phyloP scores from a whole-genome alignment of 2,113 vertebrate species.

The Scortum barcoo region DNA sequence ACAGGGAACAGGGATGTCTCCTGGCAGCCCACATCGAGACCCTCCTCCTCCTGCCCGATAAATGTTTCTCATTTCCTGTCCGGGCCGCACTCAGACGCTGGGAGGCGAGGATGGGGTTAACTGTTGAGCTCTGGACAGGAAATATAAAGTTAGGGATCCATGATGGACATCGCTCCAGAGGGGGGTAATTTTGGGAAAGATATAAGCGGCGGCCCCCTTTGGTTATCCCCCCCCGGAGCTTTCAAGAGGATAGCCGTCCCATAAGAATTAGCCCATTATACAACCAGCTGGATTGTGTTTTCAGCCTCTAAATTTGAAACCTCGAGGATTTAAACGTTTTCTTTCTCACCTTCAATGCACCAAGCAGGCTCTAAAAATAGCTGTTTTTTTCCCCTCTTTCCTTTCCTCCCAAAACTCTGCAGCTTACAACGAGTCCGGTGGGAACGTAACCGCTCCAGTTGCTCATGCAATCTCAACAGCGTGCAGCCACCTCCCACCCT shows the following conservation, averaged over 20 bases:
- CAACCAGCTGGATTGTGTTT: conserved; percentile 46
- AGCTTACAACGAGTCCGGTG: conserved; percentile 45
- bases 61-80: conserved; percentile 80
- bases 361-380: conserved; percentile 71
- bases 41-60: conserved; percentile 68
- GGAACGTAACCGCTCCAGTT: conserved; percentile 56
- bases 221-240: background rate
- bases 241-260: conserved; percentile 7
- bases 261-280: conserved; percentile 39
- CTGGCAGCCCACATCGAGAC: conserved; percentile 59
- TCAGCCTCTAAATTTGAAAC: conserved; percentile 34
- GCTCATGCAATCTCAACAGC: conserved; percentile 53
- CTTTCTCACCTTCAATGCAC: conserved; percentile 42
- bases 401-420: conserved; percentile 52
- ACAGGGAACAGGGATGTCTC: conserved; percentile 75
- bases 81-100: conserved; percentile 18
- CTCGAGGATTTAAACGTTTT: conserved; percentile 5
- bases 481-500: conserved; percentile 64
- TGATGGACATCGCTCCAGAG: conserved; percentile 23
- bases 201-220: background rate
- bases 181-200: conserved; percentile 21
- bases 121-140: conserved; percentile 44
- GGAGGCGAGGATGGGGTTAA: conserved; percentile 36
- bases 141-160: conserved; percentile 46
- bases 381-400: conserved; percentile 31